These are phyloP conservation scores for Lasioglossum calceatum DNA, from an alignment of 2,888 invertebrate genomes.

Conservation along the genomic window DNA sequence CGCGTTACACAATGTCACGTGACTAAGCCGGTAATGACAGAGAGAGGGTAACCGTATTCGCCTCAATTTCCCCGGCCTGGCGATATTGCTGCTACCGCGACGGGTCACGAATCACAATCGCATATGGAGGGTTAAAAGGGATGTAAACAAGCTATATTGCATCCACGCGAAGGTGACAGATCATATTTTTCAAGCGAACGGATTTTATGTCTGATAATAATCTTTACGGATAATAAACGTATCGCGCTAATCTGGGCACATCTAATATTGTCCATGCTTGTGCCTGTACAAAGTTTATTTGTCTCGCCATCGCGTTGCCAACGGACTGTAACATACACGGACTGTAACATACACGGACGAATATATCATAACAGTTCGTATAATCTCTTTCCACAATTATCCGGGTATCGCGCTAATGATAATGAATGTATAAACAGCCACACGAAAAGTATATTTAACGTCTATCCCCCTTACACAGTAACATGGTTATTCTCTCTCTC, in stretches of 20 bases:
- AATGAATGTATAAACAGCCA: slow-evolving; percentile 15
- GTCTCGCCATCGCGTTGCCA: background rate
- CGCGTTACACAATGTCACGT: too few relatives aligned
- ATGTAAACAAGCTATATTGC: too few relatives aligned
- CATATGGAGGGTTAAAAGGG: background rate
- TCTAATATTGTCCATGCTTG: background rate
- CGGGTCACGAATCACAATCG: too few relatives aligned
- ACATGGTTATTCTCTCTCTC: slow-evolving; percentile 9
- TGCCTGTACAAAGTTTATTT: background rate
- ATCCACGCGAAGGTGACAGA: too few relatives aligned
- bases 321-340: background rate
- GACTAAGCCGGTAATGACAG: too few relatives aligned
- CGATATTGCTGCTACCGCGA: too few relatives aligned
- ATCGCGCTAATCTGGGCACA: background rate
- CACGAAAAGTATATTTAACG: slow-evolving; percentile 4
- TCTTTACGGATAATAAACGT: background rate
- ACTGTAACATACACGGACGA: background rate
- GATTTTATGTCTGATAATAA: background rate
- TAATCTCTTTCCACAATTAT: slow-evolving; percentile 20
- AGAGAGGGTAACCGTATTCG: too few relatives aligned
- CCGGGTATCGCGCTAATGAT: slow-evolving; percentile 16
- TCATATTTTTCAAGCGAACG: background rate
- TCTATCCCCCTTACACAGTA: background rate
- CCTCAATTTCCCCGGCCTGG: too few relatives aligned
- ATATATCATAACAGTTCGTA: background rate